These are phyloP conservation scores for Leptinotarsa undecemlineata DNA, from an alignment of 1,140 invertebrate genomes.

Conservation along the genomic window DNA sequence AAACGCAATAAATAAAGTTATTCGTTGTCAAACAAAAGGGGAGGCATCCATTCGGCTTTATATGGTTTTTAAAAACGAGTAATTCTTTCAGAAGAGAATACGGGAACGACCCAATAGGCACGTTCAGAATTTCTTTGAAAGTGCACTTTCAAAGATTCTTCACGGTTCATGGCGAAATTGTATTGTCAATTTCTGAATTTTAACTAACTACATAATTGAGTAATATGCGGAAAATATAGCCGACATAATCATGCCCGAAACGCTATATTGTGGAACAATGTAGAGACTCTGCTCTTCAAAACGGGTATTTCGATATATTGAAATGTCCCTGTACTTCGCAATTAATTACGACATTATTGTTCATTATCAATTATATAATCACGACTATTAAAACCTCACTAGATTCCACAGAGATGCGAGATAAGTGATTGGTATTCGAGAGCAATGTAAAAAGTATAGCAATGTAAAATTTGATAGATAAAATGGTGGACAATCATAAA, in stretches of 20 bases:
- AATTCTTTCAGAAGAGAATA: conserved; percentile 23
- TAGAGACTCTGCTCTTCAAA: too few species aligned
- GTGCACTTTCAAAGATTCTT: conserved; percentile 7
- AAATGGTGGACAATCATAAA: conserved; percentile 26
- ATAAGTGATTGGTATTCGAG: conserved; percentile 7
- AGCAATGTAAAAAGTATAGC: conserved; percentile 15
- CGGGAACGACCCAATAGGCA: conserved; percentile 13
- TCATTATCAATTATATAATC: conserved; percentile 25
- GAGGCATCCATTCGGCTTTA: conserved; percentile 9
- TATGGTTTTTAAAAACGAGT: conserved; percentile 27
- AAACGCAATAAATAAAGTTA: conserved; percentile 25
- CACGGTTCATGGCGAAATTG: conserved; percentile 15
- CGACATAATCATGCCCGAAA: background rate
- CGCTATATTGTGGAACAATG: too few species aligned
- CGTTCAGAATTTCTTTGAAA: conserved; percentile 23
- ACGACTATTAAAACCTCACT: background rate
- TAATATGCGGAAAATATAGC: background rate
- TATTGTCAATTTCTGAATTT: conserved; percentile 16
- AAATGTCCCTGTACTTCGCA: background rate
- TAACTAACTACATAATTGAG: conserved; percentile 1
- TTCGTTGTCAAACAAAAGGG: conserved; percentile 24
- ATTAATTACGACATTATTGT: conserved; percentile 16
- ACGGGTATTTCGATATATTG: background rate
- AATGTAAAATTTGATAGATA: conserved; percentile 27
- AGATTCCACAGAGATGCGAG: conserved; percentile 10